Conservation (phyloP, 2,888 invertebrate genomes). For the Ophion ellenae region DNA sequence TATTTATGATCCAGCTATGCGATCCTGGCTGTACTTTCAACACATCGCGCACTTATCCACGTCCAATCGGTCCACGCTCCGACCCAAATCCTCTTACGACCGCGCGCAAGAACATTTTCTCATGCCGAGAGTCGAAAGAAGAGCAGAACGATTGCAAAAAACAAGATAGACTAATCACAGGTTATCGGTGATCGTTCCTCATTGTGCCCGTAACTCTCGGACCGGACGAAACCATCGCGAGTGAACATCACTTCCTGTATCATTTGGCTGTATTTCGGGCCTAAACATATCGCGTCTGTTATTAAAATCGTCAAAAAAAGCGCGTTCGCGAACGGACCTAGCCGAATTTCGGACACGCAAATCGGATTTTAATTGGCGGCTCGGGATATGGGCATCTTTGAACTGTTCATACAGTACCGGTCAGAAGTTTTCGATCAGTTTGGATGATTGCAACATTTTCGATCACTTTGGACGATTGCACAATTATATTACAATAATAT, state of each 20-base stretch:
- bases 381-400: neutral
- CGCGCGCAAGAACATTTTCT: neutral
- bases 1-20: conserved; percentile 30
- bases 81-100: neutral
- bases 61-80: neutral
- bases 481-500: too few relatives aligned
- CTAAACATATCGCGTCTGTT: neutral
- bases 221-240: neutral
- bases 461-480: too few relatives aligned
- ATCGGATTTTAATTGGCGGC: neutral
- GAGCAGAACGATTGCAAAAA: neutral
- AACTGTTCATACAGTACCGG: too few relatives aligned
- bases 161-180: neutral
- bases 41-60: neutral
- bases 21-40: neutral
- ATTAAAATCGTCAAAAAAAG: neutral
- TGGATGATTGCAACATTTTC: too few relatives aligned
- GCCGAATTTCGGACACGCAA: neutral
- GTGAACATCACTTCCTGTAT: neutral
- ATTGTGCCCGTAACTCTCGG: neutral
- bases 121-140: neutral
- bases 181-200: neutral
- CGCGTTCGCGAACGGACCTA: neutral
- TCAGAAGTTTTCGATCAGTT: too few relatives aligned
- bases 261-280: neutral